A percentile compares a stretch with the other conserved stretches of the same genome.
Conservation (phyloP, 2,113 vertebrate genomes). For the Chaetodon trifascialis region DNA sequence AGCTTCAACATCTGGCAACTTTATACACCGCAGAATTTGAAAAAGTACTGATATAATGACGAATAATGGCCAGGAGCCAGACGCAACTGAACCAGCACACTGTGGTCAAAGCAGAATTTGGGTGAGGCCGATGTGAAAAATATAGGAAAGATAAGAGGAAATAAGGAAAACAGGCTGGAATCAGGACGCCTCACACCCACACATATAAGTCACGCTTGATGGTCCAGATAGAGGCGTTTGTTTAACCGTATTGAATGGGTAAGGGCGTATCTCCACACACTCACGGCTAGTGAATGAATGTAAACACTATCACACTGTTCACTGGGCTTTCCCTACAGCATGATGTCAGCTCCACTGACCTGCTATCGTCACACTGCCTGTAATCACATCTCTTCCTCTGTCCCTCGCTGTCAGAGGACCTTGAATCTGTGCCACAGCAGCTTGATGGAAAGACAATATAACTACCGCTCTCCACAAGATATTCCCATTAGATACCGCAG, state of each 20-base stretch:
- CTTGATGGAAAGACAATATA: conserved; percentile 47
- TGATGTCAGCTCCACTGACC: conserved; percentile 44
- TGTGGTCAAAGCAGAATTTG: not conserved
- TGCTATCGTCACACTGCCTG: conserved; percentile 31
- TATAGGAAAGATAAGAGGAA: conserved; percentile 20
- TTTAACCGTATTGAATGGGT: conserved; percentile 32
- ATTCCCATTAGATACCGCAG: conserved; percentile 32
- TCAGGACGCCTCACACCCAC: conserved; percentile 25
- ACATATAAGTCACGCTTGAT: conserved; percentile 43
- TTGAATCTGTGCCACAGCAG: conserved; percentile 40
- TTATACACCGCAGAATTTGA: not conserved
- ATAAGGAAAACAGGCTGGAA: conserved; percentile 19
- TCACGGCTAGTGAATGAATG: conserved; percentile 40
- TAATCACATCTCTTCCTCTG: conserved; percentile 19
- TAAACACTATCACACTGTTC: conserved; percentile 46
- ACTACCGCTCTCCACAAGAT: conserved; percentile 16
- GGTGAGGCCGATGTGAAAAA: not conserved
- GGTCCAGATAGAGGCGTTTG: conserved; percentile 43
- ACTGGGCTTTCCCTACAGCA: conserved; percentile 20
- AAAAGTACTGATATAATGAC: not conserved
- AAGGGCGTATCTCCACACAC: conserved; percentile 15
- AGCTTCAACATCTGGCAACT: not conserved
- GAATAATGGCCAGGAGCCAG: not conserved
- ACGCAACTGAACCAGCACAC: not conserved
- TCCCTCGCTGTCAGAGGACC: conserved; percentile 13